These are phyloP conservation scores for Stichodactyla mertensii DNA, from an alignment of 64 coral and sea anemone species.

Conservation along the genomic window DNA sequence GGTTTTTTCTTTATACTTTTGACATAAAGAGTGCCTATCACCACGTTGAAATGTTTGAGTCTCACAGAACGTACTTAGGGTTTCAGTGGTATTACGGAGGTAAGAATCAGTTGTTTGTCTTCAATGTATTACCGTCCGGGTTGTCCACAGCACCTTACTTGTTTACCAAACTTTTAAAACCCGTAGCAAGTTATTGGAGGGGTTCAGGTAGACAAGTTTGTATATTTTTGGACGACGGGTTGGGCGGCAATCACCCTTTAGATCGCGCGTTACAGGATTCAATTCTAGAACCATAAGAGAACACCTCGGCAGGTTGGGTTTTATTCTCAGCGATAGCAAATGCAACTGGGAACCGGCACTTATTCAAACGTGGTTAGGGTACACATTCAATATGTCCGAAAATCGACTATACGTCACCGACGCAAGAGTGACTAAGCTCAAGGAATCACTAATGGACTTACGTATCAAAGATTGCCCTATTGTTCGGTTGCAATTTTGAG, in stretches of 20 bases:
- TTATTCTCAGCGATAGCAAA: no score
- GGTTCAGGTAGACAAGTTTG: constrained; percentile 21
- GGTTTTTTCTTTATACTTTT: background rate
- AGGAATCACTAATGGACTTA: background rate
- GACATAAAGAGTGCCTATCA: constrained; percentile 38
- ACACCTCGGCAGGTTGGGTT: no score
- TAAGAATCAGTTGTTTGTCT: background rate
- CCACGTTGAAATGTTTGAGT: constrained; percentile 1
- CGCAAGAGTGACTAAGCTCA: background rate
- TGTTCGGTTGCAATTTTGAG: no score
- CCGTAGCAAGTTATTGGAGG: constrained; percentile 19
- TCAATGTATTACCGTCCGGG: no score
- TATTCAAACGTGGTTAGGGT: background rate
- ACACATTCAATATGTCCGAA: no score
- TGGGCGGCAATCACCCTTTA: no score
- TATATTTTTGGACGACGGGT: background rate
- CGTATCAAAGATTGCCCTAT: no score
- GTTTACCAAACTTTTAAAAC: background rate
- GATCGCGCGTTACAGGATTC: no score
- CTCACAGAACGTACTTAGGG: background rate
- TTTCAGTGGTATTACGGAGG: background rate
- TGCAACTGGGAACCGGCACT: no score
- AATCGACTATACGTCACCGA: background rate
- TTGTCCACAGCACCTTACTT: background rate
- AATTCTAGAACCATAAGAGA: no score